These are phyloP conservation scores for Valencia hispanica DNA, from an alignment of 2,797 vertebrate genomes.

Conservation along the genomic window DNA sequence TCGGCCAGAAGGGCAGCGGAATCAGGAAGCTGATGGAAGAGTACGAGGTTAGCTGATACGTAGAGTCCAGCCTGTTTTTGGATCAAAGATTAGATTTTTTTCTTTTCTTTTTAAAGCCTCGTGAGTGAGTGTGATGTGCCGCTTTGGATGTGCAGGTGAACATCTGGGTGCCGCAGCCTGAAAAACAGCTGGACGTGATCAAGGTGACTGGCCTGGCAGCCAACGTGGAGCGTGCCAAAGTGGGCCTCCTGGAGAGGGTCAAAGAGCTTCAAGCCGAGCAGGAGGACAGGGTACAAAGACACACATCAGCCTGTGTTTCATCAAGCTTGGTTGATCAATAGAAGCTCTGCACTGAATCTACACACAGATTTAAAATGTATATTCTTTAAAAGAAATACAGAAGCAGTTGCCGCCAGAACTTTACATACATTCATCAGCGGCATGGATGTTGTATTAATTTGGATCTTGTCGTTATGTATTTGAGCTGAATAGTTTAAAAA, in stretches of 20 bases:
- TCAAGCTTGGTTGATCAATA: no score
- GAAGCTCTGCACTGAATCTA: no score
- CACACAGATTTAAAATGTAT: no score
- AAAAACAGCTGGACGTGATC: constrained; percentile 83
- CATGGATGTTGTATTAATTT: no score
- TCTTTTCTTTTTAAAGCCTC: fast-evolving
- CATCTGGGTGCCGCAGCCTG: constrained; percentile 85
- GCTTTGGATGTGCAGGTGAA: constrained; percentile 74
- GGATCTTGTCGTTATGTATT: no score
- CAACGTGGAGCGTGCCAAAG: constrained; percentile 81
- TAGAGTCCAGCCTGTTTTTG: background rate
- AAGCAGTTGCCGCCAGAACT: no score
- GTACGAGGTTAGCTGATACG: constrained; percentile 76
- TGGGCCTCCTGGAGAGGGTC: constrained; percentile 79
- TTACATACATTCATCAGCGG: no score
- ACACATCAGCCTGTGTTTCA: background rate
- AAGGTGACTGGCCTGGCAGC: constrained; percentile 82
- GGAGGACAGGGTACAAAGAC: constrained; percentile 80
- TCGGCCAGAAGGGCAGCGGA: constrained; percentile 85
- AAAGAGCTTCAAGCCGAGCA: constrained; percentile 85
- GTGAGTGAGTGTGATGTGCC: background rate
- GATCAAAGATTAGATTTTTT: background rate
- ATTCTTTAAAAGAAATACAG: no score
- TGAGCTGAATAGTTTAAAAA: no score
- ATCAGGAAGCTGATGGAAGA: constrained; percentile 89